Evolutionary conservation across 2,113 vertebrate genomes (phyloP), one percentile per base, ranked within the genome.

Genomic region (Cephalopterus ornatus): DNA sequence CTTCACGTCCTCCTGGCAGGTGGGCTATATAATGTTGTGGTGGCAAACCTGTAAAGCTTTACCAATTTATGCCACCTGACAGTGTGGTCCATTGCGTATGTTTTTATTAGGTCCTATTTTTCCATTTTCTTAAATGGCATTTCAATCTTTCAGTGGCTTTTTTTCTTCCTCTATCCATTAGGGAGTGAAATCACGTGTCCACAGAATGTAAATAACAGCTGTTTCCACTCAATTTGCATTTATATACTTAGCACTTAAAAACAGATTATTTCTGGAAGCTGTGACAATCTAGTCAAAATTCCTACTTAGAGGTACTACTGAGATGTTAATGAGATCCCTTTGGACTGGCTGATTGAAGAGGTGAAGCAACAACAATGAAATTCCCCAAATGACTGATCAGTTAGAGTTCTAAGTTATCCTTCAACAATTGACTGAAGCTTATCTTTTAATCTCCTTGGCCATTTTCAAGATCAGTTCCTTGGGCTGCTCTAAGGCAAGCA

Each of bases 161-260:
- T 77, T 44, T 62, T 30, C 27, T 85, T 72, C 35, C 19, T 13
- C 35, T 22, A 8, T 68, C 65, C 18, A 72, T 77, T 26, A 83
- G 53, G 58, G 71, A 95, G 10, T 37, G 39, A 50, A 89, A 82
- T 95, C 33, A 22, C 77, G 24, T 6, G 5, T 71, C 66, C 77
- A 85, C 66, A 74, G 56, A 82, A 81, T 55, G 52, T 71, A 84
- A 92, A 55, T 86, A 92, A 55, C 91, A 95, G 91, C 94, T 95
- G 76, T 78, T 96, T 84, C 91, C 75, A 95, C 52, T 96, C 77
- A 67, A 19, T 95, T 96, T 92, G 68, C 73, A 87, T 87, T 92
- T 85, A 79, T 49, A 65, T 75, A 47, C 49, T 89, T 82, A 75
- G 82, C 74, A 88, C 77, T 95, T 87, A n/a, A 72, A 86, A 91